Base-by-base conservation (phyloP, 2,888 invertebrate genomes). In the Dicycla oo region DNA sequence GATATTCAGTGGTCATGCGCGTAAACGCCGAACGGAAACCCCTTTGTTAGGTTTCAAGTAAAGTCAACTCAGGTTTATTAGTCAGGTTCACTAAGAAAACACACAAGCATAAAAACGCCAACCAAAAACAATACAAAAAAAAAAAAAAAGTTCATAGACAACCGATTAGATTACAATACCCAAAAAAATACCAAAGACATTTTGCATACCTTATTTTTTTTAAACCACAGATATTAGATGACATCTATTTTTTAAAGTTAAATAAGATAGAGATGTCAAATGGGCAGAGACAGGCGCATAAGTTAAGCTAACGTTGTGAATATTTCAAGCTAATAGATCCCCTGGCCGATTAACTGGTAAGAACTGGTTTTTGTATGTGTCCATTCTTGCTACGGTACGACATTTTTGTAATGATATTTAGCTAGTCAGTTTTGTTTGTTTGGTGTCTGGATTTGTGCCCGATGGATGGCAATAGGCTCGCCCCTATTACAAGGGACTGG, bases 281-380 rank as follows among this genome's bases (percentile, higher is more conserved):
- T 82, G 81, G 72, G 71, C 64, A 73, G 73, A 75, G 86, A 88
- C 86, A 84, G 87, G 82, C 82, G 83, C 87, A 94, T 94, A 91
- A 90, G 86, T 94, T 91, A 93, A 88, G 84, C 77, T 94, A 94
- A 95, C 93, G 93, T 82, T 80, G 83, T 77, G 86, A 88, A 94
- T 94, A 94, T 92, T 89, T 94, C 92, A 94, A 91, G 85, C 89
- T 93, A 93, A 94, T 94, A 93, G 93, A 90, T 88, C 85, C 78
- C 74, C 65, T 79, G 74, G 80, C 74, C 85, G 90, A 91, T 91
- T 89, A 90, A 86, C 79, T 76, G 76, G 73, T 62, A 61, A 38
- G 13, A 73, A 87, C 92, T 88, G 86, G 87, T 93, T 91, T 69
- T 84, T 86, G 5, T 34, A 2, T 8, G 49, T 54, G 0, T 58